These are phyloP conservation scores for Periophthalmus magnuspinnatus DNA, from an alignment of 2,797 vertebrate genomes.

Conservation along the genomic window DNA sequence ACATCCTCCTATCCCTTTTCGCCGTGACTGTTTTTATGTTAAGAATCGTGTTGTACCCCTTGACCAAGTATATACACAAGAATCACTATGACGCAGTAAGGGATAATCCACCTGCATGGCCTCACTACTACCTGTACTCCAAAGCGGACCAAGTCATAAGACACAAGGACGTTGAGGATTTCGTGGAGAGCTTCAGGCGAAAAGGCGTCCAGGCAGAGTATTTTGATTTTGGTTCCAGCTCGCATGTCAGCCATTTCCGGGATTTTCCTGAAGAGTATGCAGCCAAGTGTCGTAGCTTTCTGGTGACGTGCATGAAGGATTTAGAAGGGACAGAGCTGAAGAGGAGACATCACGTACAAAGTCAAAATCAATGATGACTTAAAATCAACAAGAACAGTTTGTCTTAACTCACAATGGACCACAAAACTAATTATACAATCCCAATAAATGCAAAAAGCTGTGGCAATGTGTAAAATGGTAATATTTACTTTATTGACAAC, in stretches of 20 bases:
- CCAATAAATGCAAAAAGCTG: background rate
- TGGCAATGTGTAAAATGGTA: background rate
- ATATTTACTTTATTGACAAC: too few relatives aligned
- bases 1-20: constrained; percentile 81
- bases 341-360: constrained; percentile 47
- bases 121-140: constrained; percentile 92
- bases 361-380: constrained; percentile 41
- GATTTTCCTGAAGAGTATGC: constrained; percentile 85
- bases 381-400: background rate
- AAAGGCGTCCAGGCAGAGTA: constrained; percentile 77
- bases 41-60: constrained; percentile 83
- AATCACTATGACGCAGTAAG: constrained; percentile 88
- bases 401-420: background rate
- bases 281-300: constrained; percentile 81
- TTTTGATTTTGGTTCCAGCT: constrained; percentile 85
- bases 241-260: constrained; percentile 87
- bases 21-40: constrained; percentile 77
- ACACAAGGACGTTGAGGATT: constrained; percentile 81
- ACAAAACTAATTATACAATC: background rate
- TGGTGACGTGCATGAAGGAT: constrained; percentile 78
- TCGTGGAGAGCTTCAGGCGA: constrained; percentile 74
- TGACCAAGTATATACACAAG: constrained; percentile 87
- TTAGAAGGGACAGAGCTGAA: constrained; percentile 40
- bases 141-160: constrained; percentile 82
- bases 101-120: constrained; percentile 83